Evolutionary conservation across 2,113 vertebrate genomes (phyloP), one percentile per base, ranked within the genome.

Genomic region (Varanus salvator): DNA sequence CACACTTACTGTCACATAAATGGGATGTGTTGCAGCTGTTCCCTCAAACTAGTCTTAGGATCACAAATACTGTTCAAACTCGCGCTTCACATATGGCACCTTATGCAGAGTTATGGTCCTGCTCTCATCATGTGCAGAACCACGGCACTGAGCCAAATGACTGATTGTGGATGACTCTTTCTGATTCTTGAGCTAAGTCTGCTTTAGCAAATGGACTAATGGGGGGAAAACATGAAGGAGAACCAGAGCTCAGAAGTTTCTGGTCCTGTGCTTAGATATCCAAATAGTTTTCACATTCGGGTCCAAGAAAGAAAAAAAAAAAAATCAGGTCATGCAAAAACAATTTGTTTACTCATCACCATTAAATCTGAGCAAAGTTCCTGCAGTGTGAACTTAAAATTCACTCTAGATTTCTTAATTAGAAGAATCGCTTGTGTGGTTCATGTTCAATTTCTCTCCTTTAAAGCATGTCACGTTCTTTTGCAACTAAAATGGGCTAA

Each of bases 401-500:
- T 44, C 38, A 44, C 38, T 44, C 38, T 44, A 44, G 38, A 44
- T 44, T 44, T 44, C 38, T 44, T 44, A 44, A 44, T 44, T 44
- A 44, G 38, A 44, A 44, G 38, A 44, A 44, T 44, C 38, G 38
- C 1, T 77, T 88, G 52, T 81, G 76, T 84, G 88, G 8, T 84
- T 31, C 34, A 29, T 52, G 31, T 17, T 2, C n/a, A 21, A n/a
- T 80, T 75, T 86, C 52, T 64, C 54, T 31, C 80, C 80, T n/a
- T 85, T 74, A 44, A 0, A 92, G 11, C 2, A 82, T 72, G 21
- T 0, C 71, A 52, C 66, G 50, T 81, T 88, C 17, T 91, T 86
- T 90, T 86, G 5, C 0, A 78, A 77, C 87, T 93, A 57, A 52
- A 87, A 19, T 14, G 54, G 12, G 91, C 57, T 81, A 92, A 81